A percentile compares a stretch with the other conserved stretches of the same genome.
Conservation (phyloP, 2,113 vertebrate genomes). For the Acanthochromis polyacanthus region DNA sequence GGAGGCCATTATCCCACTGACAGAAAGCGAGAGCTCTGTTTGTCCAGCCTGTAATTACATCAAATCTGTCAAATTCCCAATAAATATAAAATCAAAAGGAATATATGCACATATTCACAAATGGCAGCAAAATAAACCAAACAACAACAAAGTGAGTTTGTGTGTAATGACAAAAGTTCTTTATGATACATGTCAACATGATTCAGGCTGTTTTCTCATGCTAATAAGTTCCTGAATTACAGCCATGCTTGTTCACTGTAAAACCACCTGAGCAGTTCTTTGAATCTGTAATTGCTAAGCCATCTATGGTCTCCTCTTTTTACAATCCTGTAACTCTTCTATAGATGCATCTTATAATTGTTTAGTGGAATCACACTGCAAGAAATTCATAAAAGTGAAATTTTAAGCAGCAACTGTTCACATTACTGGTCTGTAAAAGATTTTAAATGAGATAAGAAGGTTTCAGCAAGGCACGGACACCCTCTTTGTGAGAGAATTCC, state of each 20-base stretch:
- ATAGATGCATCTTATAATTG: conserved; percentile 67
- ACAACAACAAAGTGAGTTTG: conserved; percentile 5
- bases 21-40: conserved; percentile 26
- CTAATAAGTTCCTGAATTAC: conserved; percentile 45
- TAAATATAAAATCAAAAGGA: conserved; percentile 12
- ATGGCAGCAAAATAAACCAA: conserved; percentile 1
- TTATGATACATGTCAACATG: neutral
- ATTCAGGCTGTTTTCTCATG: conserved; percentile 35
- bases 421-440: too few species aligned
- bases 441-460: too few species aligned
- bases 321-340: conserved; percentile 67
- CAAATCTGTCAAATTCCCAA: neutral
- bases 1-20: conserved; percentile 63
- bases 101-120: neutral
- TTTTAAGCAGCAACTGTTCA: neutral
- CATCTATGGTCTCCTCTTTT: conserved; percentile 49
- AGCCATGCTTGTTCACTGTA: conserved; percentile 33
- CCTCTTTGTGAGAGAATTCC: neutral
- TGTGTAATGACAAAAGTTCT: conserved; percentile 19
- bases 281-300: conserved; percentile 53
- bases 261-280: conserved; percentile 45
- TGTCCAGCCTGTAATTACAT: conserved; percentile 57
- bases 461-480: neutral
- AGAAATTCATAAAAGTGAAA: conserved; percentile 6
- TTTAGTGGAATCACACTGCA: conserved; percentile 29